Percentiles rank a stretch among this genome's conserved stretches.
These are phyloP conservation scores for Spea bombifrons DNA, from an alignment of 2,113 vertebrate genomes.

Conservation along the genomic window DNA sequence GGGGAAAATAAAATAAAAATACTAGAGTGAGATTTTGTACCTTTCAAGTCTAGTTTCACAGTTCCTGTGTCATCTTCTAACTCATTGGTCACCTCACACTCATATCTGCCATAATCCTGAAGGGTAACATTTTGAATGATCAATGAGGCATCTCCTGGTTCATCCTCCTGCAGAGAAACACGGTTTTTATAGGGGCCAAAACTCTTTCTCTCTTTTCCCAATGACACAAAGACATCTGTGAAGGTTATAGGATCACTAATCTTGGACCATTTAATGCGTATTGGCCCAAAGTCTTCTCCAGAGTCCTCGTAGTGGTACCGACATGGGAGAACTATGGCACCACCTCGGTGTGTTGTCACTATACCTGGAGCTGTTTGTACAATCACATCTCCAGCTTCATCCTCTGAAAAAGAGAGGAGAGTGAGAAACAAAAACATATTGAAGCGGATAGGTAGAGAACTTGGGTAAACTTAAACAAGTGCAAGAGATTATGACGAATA, in stretches of 20 bases:
- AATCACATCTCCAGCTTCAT: conserved; percentile 83
- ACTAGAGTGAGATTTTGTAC: conserved; percentile 53
- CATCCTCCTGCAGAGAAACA: conserved; percentile 77
- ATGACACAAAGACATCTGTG: conserved; percentile 83
- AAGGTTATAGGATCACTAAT: conserved; percentile 81
- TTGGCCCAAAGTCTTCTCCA: conserved; percentile 69
- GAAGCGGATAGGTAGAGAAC: not conserved
- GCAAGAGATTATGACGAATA: not conserved
- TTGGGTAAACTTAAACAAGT: not conserved
- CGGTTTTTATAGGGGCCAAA: conserved; percentile 81
- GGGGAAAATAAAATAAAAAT: not conserved
- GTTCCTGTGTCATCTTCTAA: conserved; percentile 89
- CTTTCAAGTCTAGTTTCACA: conserved; percentile 92
- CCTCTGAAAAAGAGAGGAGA: conserved; percentile 66
- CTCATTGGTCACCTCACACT: conserved; percentile 93
- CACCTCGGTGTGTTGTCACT: conserved; percentile 87
- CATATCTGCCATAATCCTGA: conserved; percentile 91
- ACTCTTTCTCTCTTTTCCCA: conserved; percentile 78
- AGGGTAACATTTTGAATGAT: conserved; percentile 89
- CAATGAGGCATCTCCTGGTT: conserved; percentile 80
- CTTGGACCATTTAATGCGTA: conserved; percentile 95
- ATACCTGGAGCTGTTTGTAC: conserved; percentile 91
- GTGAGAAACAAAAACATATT: not conserved
- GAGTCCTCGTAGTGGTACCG: conserved; percentile 85
- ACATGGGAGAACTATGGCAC: conserved; percentile 90